A percentile compares a stretch with the other conserved stretches of the same genome.
Evolutionary conservation across 2,797 vertebrate species (phyloP).

Genomic region (Columba guinea): DNA sequence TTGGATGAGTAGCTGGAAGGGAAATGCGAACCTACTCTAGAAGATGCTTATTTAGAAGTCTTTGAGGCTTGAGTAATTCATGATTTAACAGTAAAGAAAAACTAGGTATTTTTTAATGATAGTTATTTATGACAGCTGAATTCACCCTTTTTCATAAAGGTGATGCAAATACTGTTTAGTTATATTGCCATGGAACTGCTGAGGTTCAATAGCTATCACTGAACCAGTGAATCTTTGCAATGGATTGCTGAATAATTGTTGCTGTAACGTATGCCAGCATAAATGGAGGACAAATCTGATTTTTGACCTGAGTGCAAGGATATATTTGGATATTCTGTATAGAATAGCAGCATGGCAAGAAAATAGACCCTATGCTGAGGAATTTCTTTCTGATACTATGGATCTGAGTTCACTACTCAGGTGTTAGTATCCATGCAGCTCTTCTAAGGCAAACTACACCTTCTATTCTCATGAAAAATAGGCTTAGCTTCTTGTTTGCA

Average conservation of each 20-base stretch:
- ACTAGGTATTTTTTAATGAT: not conserved
- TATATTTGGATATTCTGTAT: not conserved
- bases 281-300: not conserved
- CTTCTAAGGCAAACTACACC: not conserved
- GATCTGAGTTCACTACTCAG: not conserved
- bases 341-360: not conserved
- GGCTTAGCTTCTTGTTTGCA: not conserved
- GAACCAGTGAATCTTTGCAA: not conserved
- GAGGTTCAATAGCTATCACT: not conserved
- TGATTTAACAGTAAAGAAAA: not conserved
- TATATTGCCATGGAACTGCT: not conserved
- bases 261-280: conserved; percentile 1
- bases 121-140: not conserved
- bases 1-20: not conserved
- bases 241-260: not conserved
- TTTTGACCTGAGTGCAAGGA: not conserved
- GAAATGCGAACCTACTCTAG: not conserved
- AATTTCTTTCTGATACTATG: not conserved
- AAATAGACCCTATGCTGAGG: not conserved
- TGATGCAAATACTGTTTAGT: not conserved
- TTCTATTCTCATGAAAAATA: not conserved
- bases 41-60: not conserved
- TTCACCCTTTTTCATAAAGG: not conserved
- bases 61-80: not conserved
- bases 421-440: not conserved